These are phyloP conservation scores for Megaceryle alcyon DNA, from an alignment of 2,797 vertebrate species.

Conservation along the genomic window DNA sequence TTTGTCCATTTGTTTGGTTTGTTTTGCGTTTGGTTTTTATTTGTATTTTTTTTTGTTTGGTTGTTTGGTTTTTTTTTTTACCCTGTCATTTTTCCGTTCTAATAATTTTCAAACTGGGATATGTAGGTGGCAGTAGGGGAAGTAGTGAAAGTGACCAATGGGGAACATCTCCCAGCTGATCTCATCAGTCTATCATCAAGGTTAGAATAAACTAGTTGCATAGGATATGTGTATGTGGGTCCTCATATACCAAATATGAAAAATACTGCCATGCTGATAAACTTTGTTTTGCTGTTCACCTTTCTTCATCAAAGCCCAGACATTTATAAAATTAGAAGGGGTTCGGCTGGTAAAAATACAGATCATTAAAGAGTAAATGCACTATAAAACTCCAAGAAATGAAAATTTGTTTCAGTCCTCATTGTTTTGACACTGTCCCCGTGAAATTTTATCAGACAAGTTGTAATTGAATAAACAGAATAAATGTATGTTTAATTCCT, in stretches of 20 bases:
- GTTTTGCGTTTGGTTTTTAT: neutral
- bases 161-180: conserved; percentile 99
- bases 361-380: neutral
- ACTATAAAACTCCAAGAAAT: neutral
- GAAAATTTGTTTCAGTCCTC: neutral
- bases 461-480: neutral
- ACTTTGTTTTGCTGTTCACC: neutral
- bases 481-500: neutral
- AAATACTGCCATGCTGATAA: neutral
- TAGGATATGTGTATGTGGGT: conserved; percentile 77
- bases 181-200: conserved; percentile 99
- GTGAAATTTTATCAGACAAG: neutral
- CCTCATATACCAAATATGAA: conserved; percentile 71
- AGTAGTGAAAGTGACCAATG: conserved; percentile 98
- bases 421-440: neutral
- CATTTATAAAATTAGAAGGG: neutral
- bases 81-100: conserved; percentile 75
- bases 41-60: neutral
- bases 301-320: neutral
- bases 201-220: conserved; percentile 85
- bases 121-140: conserved; percentile 96
- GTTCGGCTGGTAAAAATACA: neutral
- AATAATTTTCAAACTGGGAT: conserved; percentile 85
- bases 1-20: conserved; percentile 73
- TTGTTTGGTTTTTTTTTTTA: neutral